Conservation (phyloP, 1,140 invertebrate species). For the Batillaria attramentaria region DNA sequence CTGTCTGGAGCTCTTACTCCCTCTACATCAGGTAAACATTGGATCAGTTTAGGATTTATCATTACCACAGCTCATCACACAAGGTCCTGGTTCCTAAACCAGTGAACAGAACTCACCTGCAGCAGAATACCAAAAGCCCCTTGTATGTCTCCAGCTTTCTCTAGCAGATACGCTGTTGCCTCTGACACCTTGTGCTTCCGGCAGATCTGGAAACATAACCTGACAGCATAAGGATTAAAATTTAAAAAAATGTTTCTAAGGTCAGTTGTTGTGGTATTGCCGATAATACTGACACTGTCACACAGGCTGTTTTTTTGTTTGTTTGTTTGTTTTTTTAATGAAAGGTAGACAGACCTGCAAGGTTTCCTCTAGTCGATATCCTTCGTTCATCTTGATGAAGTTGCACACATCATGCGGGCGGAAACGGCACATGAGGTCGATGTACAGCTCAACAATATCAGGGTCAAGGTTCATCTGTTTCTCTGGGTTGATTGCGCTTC, state of each 20-base stretch:
- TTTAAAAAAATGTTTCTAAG: no score
- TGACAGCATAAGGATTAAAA: background rate
- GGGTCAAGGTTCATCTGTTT: constrained; percentile 65
- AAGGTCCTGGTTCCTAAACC: no score
- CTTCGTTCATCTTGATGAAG: constrained; percentile 70
- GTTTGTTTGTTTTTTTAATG: no score
- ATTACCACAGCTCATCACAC: no score
- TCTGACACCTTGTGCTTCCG: constrained; percentile 71
- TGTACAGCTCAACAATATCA: constrained; percentile 71
- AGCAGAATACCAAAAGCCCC: constrained; percentile 73
- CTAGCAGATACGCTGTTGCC: constrained; percentile 75
- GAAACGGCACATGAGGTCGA: constrained; percentile 81
- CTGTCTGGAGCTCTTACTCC: no score
- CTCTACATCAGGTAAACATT: no score
- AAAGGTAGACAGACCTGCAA: constrained; percentile 64
- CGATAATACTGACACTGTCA: no score
- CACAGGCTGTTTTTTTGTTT: no score
- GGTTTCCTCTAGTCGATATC: constrained; percentile 73
- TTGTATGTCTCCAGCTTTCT: constrained; percentile 74
- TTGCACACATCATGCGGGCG: constrained; percentile 73
- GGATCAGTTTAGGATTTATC: no score
- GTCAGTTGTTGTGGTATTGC: no score
- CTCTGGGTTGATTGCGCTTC: constrained; percentile 62
- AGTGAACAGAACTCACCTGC: constrained; percentile 61
- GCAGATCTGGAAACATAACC: constrained; percentile 56